These are phyloP conservation scores for Phallusia fumigata DNA, from an alignment of 23 tunicate genomes.

Conservation along the genomic window DNA sequence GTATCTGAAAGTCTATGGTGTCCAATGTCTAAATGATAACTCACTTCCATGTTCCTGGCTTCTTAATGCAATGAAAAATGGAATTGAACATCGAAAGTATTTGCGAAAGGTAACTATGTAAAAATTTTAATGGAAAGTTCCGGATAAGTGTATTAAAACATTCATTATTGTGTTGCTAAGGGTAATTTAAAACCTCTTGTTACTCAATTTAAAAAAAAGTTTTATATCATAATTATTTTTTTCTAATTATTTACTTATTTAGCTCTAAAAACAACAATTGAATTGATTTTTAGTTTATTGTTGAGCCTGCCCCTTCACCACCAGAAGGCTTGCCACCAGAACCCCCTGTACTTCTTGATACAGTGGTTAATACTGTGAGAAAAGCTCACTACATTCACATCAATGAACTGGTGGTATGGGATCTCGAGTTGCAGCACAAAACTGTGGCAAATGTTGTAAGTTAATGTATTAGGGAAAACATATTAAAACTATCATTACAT, in stretches of 20 bases:
- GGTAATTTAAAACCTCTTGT: no score
- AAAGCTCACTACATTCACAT: slow-evolving; percentile 47
- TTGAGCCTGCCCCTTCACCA: slow-evolving; percentile 1
- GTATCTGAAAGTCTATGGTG: slow-evolving; percentile 53
- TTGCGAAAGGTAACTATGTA: slow-evolving; percentile 49
- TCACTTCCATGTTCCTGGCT: slow-evolving; percentile 66
- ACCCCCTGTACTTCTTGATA: slow-evolving; percentile 42
- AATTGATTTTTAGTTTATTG: not conserved
- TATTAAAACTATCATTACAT: no score
- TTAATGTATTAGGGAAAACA: not conserved
- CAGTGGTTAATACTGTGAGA: slow-evolving; percentile 49
- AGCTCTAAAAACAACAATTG: not conserved
- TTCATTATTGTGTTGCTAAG: no score
- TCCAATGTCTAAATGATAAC: slow-evolving; percentile 50
- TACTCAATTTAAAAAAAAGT: no score
- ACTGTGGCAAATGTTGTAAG: slow-evolving; percentile 65
- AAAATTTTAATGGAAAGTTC: no score
- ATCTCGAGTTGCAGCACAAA: slow-evolving; percentile 47
- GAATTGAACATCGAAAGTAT: slow-evolving; percentile 61
- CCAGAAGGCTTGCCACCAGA: slow-evolving; percentile 23
- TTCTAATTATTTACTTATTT: not conserved
- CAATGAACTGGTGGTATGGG: slow-evolving; percentile 72
- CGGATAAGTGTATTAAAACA: no score
- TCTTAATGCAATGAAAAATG: slow-evolving; percentile 66
- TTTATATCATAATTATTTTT: not conserved